These are phyloP conservation scores for Coreius guichenoti DNA, from an alignment of 2,797 vertebrate genomes.

Conservation along the genomic window DNA sequence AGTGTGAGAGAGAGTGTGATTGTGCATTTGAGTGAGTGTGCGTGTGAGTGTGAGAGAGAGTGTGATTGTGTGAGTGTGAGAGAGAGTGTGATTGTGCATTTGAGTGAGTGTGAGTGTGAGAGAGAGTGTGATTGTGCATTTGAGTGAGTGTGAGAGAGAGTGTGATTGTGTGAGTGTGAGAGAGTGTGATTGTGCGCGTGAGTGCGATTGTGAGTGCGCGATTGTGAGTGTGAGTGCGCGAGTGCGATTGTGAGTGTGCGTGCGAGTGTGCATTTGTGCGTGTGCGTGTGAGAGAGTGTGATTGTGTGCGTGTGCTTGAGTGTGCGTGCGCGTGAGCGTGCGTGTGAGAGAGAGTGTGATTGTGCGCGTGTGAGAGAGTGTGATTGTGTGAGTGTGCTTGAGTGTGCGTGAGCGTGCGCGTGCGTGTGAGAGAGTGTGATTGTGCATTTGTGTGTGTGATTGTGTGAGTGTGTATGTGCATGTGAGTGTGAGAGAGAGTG, in stretches of 20 bases:
- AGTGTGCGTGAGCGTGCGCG: fast-evolving
- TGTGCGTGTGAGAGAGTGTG: too few species aligned
- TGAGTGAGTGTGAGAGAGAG: fast-evolving
- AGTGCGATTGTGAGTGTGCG: fast-evolving
- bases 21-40: too few species aligned
- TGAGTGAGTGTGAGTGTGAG: too few species aligned
- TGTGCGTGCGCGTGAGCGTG: fast-evolving
- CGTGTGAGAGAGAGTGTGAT: too few species aligned
- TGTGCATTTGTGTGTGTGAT: too few species aligned
- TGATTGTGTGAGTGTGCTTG: fast-evolving
- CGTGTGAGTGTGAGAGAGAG: fast-evolving
- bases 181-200: fast-evolving
- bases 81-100: too few species aligned
- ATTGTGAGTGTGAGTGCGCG: fast-evolving
- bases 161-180: too few species aligned
- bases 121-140: too few species aligned
- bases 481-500: too few species aligned
- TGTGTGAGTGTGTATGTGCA: too few species aligned
- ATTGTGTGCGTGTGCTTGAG: fast-evolving
- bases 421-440: fast-evolving
- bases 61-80: fast-evolving
- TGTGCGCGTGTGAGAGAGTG: fast-evolving
- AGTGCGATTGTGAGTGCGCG: too few species aligned
- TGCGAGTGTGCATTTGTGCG: fast-evolving
- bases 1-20: fast-evolving